phyloP scores from a whole-genome alignment of 2,113 vertebrate species.

The Elanoides forficatus region DNA sequence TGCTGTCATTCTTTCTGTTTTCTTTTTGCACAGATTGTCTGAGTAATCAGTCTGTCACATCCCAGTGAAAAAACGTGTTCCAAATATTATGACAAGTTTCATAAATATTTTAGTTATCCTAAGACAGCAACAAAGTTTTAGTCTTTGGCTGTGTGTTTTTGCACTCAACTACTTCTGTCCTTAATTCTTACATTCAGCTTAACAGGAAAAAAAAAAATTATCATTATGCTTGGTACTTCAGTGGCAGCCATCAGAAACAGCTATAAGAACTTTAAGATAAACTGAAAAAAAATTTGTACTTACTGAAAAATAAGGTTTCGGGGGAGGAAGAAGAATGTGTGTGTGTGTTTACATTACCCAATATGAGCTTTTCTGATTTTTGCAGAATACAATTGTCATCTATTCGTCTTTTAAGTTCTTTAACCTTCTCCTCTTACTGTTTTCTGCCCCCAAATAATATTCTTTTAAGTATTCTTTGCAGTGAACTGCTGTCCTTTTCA shows the following conservation, averaged over 20 bases:
- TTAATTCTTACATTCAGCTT: neutral
- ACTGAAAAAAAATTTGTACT: neutral
- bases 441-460: neutral
- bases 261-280: neutral
- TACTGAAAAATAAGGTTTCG: neutral
- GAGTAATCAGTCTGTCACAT: neutral
- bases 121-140: neutral
- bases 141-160: neutral
- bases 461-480: neutral
- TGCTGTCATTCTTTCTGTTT: neutral
- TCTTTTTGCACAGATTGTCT: neutral
- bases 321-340: neutral
- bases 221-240: neutral
- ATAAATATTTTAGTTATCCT: neutral
- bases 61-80: neutral
- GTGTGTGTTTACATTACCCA: neutral
- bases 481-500: neutral
- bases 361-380: neutral
- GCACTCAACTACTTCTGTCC: neutral
- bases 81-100: neutral
- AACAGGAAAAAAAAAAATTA: neutral
- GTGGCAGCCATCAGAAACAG: neutral
- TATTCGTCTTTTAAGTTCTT: neutral
- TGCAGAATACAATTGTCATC: neutral
- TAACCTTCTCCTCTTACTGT: neutral